Conservation (phyloP, 2,888 invertebrate species). For the Drosophila austrosaltans region DNA sequence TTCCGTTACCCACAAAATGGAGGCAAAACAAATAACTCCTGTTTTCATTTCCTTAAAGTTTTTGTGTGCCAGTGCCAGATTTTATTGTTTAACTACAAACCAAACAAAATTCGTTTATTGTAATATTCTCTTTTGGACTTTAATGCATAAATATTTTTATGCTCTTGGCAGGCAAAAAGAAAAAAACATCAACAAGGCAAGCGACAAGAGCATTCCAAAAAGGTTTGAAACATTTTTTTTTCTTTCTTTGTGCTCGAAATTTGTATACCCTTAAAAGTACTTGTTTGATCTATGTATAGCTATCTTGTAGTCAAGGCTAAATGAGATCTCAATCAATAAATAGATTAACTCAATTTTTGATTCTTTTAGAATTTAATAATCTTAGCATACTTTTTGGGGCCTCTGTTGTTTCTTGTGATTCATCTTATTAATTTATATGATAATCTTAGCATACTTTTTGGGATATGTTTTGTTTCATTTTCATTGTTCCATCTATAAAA, state of each 20-base stretch:
- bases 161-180: constrained; percentile 41
- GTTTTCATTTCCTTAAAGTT: constrained; percentile 28
- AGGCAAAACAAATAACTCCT: constrained; percentile 7
- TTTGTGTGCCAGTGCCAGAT: neutral
- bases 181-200: constrained; percentile 27
- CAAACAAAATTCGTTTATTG: constrained; percentile 49
- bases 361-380: neutral
- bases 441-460: too few species aligned
- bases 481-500: too few species aligned
- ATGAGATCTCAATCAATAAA: too few species aligned
- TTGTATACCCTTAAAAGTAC: neutral
- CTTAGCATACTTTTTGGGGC: neutral
- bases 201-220: constrained; percentile 25
- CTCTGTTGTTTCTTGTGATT: too few species aligned
- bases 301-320: neutral
- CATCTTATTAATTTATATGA: too few species aligned
- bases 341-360: too few species aligned
- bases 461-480: too few species aligned
- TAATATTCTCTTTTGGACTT: constrained; percentile 43
- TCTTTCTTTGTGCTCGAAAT: neutral
- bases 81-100: constrained; percentile 36
- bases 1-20: constrained; percentile 48
- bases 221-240: neutral
- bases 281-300: neutral
- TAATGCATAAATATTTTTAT: constrained; percentile 59